Evolutionary conservation across 2,797 vertebrate genomes (phyloP).

Genomic region (Selene dorsalis): DNA sequence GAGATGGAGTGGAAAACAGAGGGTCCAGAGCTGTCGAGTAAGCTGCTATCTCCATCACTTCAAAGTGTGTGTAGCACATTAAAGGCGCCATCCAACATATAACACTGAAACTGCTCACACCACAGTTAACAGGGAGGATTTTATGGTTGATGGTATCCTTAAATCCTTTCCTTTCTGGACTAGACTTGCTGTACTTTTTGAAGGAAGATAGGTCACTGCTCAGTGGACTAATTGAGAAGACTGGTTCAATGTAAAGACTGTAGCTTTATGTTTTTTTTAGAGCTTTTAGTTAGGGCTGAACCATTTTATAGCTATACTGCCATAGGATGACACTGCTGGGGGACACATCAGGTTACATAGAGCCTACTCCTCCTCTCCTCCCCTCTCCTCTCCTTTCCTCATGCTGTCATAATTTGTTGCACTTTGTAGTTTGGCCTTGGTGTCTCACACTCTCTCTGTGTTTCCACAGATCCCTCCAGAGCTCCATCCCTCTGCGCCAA

Average conservation of each 20-base stretch:
- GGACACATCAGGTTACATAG: too few relatives aligned
- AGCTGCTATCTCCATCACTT: constrained; percentile 74
- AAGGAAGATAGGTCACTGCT: constrained; percentile 26
- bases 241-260: background rate
- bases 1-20: constrained; percentile 71
- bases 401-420: too few relatives aligned
- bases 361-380: too few relatives aligned
- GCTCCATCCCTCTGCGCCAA: too few relatives aligned
- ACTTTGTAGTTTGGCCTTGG: too few relatives aligned
- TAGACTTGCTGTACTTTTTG: constrained; percentile 31
- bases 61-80: constrained; percentile 70
- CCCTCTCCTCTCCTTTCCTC: too few relatives aligned
- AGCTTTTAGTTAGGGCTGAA: too few relatives aligned
- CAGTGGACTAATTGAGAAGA: constrained; percentile 35
- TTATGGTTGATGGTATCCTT: constrained; percentile 40
- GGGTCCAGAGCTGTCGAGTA: constrained; percentile 71
- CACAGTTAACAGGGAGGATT: constrained; percentile 57
- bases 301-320: too few relatives aligned
- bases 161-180: constrained; percentile 53
- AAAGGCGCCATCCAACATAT: constrained; percentile 64
- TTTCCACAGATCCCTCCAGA: too few relatives aligned
- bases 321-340: too few relatives aligned
- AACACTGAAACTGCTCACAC: constrained; percentile 51
- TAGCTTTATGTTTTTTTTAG: too few relatives aligned
- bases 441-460: too few relatives aligned